Evolutionary conservation across 1,140 invertebrate genomes (phyloP), one percentile per base, ranked within the genome.

Genomic region (Aporrectodea caliginosa): DNA sequence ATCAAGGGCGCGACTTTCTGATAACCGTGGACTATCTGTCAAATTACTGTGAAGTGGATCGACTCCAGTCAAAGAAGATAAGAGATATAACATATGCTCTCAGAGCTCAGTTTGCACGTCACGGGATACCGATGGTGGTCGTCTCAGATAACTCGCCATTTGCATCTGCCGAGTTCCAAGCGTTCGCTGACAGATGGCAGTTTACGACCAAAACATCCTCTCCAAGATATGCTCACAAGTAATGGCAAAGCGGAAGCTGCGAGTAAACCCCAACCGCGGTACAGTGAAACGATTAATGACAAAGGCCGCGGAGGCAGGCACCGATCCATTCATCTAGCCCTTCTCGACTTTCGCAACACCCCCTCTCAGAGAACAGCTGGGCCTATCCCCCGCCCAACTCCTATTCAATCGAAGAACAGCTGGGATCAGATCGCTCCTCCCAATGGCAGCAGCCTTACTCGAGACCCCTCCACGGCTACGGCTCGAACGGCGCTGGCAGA

Each of bases 271-370:
- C n/a, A n/a, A n/a, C n/a, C n/a, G n/a, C n/a, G n/a, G n/a, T n/a
- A 79, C 43, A 16, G 27, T 58, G 0, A 79, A 79, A 22, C 1
- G 29, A 14, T 35, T 69, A 12, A 12, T 79, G 30, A 43, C 22
- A 1, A 79, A 79, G 68, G 72, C 73, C 1, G 29, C n/a, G 14
- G 68, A 34, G 32, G 73, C 22, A 16, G 27, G 35, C 29, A 29
- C 75, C 16, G 79, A 82, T 71, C 75, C 30, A 16, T 81, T 78
- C n/a, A n/a, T 81, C 30, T 78, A 16, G 75, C 80, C 1, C 35
- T 82, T 35, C 34, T 83, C 16, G 72, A 35, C n/a, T 81, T 76
- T 72, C 31, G 81, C 0, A 73, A 80, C 58, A 81, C 82, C 27
- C 81, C 82, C 0, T 31, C 68, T 43, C n/a, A n/a, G n/a, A n/a